Conservation (phyloP, 2,888 invertebrate species). For the Druceiella hillmani region DNA sequence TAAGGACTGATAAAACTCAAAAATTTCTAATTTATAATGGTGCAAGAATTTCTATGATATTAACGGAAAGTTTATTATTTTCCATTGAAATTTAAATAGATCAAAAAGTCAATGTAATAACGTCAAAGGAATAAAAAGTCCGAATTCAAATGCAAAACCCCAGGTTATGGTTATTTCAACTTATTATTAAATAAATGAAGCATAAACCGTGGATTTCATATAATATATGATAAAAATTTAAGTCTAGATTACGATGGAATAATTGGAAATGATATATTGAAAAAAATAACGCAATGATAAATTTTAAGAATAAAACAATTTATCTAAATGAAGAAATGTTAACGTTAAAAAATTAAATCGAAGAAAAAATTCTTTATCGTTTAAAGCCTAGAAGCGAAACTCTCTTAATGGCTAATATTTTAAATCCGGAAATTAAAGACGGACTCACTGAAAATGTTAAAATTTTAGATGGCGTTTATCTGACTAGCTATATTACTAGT, state of each 20-base stretch:
- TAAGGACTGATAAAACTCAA: neutral
- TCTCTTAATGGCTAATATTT: slow-evolving; percentile 16
- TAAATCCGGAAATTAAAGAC: slow-evolving; percentile 18
- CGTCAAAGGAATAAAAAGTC: neutral
- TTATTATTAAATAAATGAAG: neutral
- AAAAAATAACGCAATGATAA: neutral
- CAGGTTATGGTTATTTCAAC: neutral
- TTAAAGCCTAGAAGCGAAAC: slow-evolving; percentile 17
- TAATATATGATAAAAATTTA: neutral
- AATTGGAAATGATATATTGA: neutral
- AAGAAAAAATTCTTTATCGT: neutral
- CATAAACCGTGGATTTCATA: neutral
- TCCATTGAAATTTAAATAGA: neutral
- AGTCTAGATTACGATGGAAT: neutral
- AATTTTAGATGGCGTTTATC: slow-evolving; percentile 16
- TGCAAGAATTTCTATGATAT: neutral
- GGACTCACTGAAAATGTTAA: slow-evolving; percentile 16
- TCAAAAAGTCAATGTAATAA: neutral
- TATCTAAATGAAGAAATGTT: neutral
- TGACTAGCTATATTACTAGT: slow-evolving; percentile 18
- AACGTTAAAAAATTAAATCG: neutral
- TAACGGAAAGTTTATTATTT: neutral
- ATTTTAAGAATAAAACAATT: neutral
- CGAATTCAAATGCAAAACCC: neutral
- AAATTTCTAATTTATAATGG: neutral